Conservation (phyloP, 2,888 invertebrate species). For the Galerucella nymphaeae region DNA sequence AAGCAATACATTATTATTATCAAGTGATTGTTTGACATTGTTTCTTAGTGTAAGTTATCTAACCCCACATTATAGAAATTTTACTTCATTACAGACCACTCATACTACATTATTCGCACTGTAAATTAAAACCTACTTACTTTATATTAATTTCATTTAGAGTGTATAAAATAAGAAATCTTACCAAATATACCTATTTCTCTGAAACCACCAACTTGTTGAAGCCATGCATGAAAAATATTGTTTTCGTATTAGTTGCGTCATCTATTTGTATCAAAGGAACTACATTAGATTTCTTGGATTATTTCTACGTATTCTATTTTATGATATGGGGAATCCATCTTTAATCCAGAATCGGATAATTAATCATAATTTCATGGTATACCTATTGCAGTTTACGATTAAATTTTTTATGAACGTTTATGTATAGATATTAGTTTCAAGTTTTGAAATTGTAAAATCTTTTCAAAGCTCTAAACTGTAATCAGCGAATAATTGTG, state of each 20-base stretch:
- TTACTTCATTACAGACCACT: background rate
- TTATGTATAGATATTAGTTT: no score
- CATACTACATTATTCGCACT: background rate
- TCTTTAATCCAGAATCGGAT: background rate
- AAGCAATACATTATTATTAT: no score
- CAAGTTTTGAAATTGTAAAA: no score
- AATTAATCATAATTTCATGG: no score
- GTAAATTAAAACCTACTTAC: background rate
- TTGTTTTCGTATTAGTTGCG: constrained; percentile 8
- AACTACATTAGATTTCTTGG: background rate
- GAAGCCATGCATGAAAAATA: constrained; percentile 13
- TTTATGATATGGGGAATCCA: background rate
- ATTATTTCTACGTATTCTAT: background rate
- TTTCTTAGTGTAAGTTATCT: constrained; percentile 2
- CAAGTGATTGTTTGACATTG: no score
- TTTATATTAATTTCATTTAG: background rate
- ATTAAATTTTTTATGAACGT: no score
- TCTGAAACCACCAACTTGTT: constrained; percentile 13
- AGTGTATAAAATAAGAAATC: background rate
- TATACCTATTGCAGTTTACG: no score
- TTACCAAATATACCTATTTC: background rate
- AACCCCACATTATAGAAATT: constrained; percentile 4
- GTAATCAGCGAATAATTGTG: no score
- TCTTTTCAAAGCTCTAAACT: no score
- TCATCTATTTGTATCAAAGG: background rate